A percentile compares a stretch with the other conserved stretches of the same genome.
These are phyloP conservation scores for Daboia siamensis DNA, from an alignment of 2,113 vertebrate genomes.

Conservation along the genomic window DNA sequence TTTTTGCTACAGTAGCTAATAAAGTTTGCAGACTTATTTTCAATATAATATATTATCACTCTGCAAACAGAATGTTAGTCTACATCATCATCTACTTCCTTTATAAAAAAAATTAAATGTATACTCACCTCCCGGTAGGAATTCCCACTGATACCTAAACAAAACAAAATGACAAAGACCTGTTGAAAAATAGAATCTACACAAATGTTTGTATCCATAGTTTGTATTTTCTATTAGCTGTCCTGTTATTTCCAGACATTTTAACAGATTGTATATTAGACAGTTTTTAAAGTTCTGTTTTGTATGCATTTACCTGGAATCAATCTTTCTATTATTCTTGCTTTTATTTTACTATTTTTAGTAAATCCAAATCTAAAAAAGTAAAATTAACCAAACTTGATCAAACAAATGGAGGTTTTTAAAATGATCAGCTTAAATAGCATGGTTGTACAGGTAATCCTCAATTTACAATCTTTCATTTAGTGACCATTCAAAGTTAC, in stretches of 20 bases:
- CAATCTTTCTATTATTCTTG: background rate
- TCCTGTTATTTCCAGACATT: background rate
- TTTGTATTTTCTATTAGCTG: background rate
- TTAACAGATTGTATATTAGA: background rate
- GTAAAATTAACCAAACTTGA: background rate
- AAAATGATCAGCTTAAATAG: no score
- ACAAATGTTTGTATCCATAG: background rate
- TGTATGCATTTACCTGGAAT: background rate
- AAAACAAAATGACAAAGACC: constrained; percentile 45
- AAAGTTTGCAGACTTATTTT: background rate
- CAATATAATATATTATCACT: background rate
- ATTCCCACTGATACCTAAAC: constrained; percentile 71
- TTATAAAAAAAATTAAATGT: background rate
- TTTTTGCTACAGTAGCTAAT: background rate
- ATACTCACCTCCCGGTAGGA: constrained; percentile 68
- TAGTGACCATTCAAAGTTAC: no score
- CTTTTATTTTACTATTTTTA: background rate
- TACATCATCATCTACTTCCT: background rate
- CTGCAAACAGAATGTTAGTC: background rate
- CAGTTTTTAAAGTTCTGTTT: background rate
- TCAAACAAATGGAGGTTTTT: background rate
- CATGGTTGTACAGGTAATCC: no score
- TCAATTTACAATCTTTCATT: no score
- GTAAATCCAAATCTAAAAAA: background rate
- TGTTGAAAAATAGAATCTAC: background rate